Evolutionary conservation across 1,140 invertebrate genomes (phyloP).

Genomic region (Teleogryllus occipitalis): DNA sequence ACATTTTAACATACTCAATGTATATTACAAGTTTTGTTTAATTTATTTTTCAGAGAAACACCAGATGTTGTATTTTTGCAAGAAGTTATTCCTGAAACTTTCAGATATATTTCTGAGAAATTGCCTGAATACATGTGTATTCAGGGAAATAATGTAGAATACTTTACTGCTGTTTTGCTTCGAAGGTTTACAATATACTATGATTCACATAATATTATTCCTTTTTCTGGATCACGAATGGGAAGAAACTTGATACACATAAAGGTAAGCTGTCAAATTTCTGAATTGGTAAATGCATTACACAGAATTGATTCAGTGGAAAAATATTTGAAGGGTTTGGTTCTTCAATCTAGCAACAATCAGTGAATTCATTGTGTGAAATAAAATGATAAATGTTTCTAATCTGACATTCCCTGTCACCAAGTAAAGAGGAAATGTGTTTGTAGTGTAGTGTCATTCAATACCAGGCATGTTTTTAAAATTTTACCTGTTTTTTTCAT

Average conservation of each 20-base stretch:
- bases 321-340: too few relatives aligned
- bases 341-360: too few relatives aligned
- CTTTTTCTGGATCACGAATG: constrained; percentile 43
- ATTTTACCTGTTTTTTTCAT: too few relatives aligned
- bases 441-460: too few relatives aligned
- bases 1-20: neutral
- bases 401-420: too few relatives aligned
- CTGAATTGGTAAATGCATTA: too few relatives aligned
- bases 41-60: constrained; percentile 39
- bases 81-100: constrained; percentile 45
- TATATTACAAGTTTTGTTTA: constrained; percentile 8
- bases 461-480: too few relatives aligned
- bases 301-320: too few relatives aligned
- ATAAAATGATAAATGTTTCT: too few relatives aligned
- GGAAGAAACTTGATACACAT: constrained; percentile 42
- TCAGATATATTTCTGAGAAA: constrained; percentile 33
- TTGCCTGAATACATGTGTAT: constrained; percentile 38
- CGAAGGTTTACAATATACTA: constrained; percentile 37
- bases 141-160: constrained; percentile 32
- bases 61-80: constrained; percentile 55
- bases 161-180: constrained; percentile 45
- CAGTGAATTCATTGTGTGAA: too few relatives aligned
- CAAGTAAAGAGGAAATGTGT: too few relatives aligned
- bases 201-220: constrained; percentile 36
- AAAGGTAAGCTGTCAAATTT: constrained; percentile 30